A percentile compares a stretch with the other conserved stretches of the same genome.
phyloP scores from a whole-genome alignment of 2,888 invertebrate species.

The Spodoptera littoralis region DNA sequence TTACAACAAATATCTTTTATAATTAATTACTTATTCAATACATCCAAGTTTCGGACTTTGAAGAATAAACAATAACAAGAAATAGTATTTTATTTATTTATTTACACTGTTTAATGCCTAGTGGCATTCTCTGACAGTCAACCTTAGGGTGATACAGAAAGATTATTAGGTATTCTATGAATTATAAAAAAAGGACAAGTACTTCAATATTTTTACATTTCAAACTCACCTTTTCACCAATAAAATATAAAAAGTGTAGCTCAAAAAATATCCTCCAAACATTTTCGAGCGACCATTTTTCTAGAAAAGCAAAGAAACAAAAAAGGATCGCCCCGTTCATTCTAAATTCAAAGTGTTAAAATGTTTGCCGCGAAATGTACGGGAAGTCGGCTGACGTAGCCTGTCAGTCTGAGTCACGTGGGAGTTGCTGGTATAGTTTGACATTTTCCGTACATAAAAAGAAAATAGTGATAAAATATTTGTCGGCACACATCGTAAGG shows the following conservation, averaged over 20 bases:
- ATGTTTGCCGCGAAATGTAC: conserved; percentile 6
- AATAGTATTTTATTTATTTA: no score
- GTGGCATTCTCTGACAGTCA: no score
- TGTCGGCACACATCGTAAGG: background rate
- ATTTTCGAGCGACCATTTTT: background rate
- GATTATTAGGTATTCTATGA: no score
- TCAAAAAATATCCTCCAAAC: background rate
- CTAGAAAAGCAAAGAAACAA: conserved; percentile 1
- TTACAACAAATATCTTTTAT: no score
- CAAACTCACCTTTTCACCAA: background rate
- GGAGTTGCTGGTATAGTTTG: conserved; percentile 1
- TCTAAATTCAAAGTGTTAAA: conserved; percentile 23
- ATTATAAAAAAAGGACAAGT: no score
- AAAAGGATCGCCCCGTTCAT: conserved; percentile 4
- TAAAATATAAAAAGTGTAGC: no score
- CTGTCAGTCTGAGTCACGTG: conserved; percentile 14
- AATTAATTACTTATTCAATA: no score
- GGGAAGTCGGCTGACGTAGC: conserved; percentile 1
- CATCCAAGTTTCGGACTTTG: no score
- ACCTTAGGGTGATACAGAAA: no score
- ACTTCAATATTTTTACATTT: no score
- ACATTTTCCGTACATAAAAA: background rate
- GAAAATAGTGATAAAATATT: background rate
- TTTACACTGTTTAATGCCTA: no score
- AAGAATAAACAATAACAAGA: no score